Percentiles rank a stretch among this genome's conserved stretches.
These are phyloP conservation scores for Atlantisia rogersi DNA, from an alignment of 2,113 vertebrate genomes.

Conservation along the genomic window DNA sequence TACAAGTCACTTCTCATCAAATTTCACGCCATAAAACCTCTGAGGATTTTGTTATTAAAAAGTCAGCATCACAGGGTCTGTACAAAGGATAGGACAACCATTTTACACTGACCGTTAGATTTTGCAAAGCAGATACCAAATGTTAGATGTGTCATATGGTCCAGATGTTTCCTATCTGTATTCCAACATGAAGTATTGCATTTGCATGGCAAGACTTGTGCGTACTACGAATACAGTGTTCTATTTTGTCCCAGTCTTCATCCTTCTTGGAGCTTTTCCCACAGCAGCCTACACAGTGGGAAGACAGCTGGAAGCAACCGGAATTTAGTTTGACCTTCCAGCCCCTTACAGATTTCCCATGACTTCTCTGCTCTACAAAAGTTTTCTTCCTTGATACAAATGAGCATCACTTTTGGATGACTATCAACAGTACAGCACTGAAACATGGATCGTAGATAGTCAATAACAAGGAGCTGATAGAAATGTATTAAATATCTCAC, in stretches of 20 bases:
- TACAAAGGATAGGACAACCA: not conserved
- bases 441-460: not conserved
- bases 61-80: not conserved
- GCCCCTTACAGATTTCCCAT: constrained; percentile 19
- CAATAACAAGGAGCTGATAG: not conserved
- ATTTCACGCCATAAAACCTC: not conserved
- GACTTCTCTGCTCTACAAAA: not conserved
- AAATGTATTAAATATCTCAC: not conserved
- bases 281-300: not conserved
- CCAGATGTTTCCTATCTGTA: not conserved
- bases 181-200: not conserved
- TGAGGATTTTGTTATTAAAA: not conserved
- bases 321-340: constrained; percentile 26
- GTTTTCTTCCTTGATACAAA: not conserved
- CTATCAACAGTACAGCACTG: not conserved
- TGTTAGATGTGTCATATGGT: not conserved
- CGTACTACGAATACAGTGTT: not conserved
- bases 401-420: not conserved
- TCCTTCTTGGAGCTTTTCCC: constrained; percentile 22
- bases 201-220: not conserved
- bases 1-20: not conserved
- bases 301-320: constrained; percentile 35
- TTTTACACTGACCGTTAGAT: not conserved
- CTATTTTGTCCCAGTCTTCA: not conserved
- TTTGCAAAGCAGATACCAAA: not conserved